Evolutionary conservation across 2,113 vertebrate species (phyloP).

Genomic region (Polyodon spathula): DNA sequence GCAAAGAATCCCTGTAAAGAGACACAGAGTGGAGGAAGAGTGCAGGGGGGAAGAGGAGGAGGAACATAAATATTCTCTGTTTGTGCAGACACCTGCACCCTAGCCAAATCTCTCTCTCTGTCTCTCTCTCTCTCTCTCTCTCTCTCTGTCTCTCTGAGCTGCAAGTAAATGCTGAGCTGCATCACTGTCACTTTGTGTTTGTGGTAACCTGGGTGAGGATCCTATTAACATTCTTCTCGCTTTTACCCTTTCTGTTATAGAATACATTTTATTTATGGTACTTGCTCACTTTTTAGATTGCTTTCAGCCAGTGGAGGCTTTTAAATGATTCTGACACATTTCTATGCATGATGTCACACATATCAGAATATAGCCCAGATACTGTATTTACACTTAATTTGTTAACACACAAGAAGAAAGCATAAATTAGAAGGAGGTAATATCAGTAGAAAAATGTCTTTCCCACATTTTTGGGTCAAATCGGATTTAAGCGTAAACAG

Average conservation of each 20-base stretch:
- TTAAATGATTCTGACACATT: background rate
- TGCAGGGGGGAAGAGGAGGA: too few species aligned
- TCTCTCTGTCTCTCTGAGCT: background rate
- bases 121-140: too few species aligned
- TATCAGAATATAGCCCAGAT: too few species aligned
- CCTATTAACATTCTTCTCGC: background rate
- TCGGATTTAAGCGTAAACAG: too few species aligned
- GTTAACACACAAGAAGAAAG: too few species aligned
- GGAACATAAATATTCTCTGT: conserved; percentile 5
- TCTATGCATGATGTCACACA: too few species aligned
- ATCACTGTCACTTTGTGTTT: conserved; percentile 11
- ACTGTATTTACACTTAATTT: too few species aligned
- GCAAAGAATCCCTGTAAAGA: background rate
- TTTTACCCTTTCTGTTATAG: background rate
- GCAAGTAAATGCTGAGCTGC: conserved; percentile 8
- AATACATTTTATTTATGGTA: conserved; percentile 3
- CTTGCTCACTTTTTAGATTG: background rate
- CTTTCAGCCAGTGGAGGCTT: background rate
- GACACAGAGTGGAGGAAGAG: background rate
- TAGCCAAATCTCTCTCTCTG: background rate
- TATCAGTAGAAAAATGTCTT: too few species aligned
- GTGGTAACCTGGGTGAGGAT: background rate
- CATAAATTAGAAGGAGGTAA: too few species aligned
- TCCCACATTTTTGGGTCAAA: too few species aligned
- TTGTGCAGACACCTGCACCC: conserved; percentile 3